Conservation (phyloP, 2,797 vertebrate genomes). For the Sphenopsis melanotis region DNA sequence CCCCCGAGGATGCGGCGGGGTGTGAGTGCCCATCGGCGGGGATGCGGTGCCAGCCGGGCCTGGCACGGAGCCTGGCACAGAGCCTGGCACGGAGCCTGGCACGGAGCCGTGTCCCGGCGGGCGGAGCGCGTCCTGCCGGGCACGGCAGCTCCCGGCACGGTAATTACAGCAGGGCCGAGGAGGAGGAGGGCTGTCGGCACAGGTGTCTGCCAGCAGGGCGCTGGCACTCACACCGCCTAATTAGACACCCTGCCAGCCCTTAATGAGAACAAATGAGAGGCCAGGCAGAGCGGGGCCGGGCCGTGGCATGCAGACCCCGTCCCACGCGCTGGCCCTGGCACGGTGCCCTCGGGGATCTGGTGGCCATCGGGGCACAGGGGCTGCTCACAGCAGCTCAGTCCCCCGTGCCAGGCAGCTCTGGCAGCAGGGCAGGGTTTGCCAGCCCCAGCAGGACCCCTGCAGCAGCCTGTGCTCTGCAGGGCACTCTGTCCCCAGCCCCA, state of each 20-base stretch:
- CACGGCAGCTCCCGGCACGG: background rate
- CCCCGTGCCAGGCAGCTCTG: background rate
- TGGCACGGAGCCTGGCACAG: background rate
- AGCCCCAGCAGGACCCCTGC: accelerated
- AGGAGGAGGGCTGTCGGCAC: slow-evolving; percentile 64
- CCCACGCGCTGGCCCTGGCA: background rate
- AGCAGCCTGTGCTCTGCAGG: background rate
- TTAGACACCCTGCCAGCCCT: slow-evolving; percentile 66
- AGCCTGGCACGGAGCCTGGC: background rate
- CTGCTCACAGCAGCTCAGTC: accelerated
- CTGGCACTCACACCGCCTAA: slow-evolving; percentile 61
- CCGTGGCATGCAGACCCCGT: background rate
- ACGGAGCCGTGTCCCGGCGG: accelerated
- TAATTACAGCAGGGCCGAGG: slow-evolving; percentile 8
- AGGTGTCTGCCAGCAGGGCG: slow-evolving; percentile 70
- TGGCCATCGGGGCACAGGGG: accelerated
- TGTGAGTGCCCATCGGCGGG: accelerated
- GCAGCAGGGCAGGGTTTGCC: background rate
- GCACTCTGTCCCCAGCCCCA: too few relatives aligned
- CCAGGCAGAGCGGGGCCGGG: background rate
- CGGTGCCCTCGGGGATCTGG: accelerated
- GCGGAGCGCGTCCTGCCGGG: background rate
- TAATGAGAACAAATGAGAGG: slow-evolving; percentile 71
- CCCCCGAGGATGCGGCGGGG: accelerated
- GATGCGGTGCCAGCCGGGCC: background rate